These are phyloP conservation scores for Drosophila albomicans DNA, from an alignment of 1,140 invertebrate genomes.

Conservation along the genomic window DNA sequence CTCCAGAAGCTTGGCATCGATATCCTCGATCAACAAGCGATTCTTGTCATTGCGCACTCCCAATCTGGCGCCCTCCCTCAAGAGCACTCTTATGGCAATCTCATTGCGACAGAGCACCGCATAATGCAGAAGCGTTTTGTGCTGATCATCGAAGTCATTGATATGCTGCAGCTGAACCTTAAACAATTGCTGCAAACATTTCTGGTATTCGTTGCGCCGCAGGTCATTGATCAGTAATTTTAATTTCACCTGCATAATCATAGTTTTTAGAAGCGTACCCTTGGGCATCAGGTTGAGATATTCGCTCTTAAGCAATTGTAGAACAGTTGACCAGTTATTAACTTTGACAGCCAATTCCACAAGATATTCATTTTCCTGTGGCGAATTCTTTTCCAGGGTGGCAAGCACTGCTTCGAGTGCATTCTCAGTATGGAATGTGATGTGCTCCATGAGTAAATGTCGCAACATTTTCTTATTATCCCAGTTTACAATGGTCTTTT, in stretches of 20 bases:
- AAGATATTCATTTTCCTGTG: not conserved
- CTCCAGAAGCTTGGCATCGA: conserved; percentile 3
- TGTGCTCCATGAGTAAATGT: not conserved
- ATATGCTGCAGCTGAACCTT: not conserved
- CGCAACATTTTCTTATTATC: not conserved
- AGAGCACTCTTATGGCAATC: conserved; percentile 7
- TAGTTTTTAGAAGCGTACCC: not conserved
- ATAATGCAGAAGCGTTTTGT: not conserved
- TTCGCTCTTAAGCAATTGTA: not conserved
- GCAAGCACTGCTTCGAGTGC: not conserved
- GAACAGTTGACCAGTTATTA: not conserved
- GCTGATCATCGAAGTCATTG: not conserved
- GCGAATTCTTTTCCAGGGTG: not conserved
- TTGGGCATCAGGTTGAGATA: not conserved
- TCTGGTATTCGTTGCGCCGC: not conserved
- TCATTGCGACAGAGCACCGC: conserved; percentile 23
- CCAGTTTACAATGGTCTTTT: not conserved
- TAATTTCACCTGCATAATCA: not conserved
- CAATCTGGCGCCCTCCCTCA: conserved; percentile 9
- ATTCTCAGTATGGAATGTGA: not conserved
- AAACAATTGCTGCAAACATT: not conserved
- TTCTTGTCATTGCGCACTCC: not conserved
- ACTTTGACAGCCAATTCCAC: not conserved
- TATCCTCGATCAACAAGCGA: not conserved
- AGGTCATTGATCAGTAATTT: not conserved